phyloP scores from a whole-genome alignment of 2,888 invertebrate species.

The Aplocera efformata region DNA sequence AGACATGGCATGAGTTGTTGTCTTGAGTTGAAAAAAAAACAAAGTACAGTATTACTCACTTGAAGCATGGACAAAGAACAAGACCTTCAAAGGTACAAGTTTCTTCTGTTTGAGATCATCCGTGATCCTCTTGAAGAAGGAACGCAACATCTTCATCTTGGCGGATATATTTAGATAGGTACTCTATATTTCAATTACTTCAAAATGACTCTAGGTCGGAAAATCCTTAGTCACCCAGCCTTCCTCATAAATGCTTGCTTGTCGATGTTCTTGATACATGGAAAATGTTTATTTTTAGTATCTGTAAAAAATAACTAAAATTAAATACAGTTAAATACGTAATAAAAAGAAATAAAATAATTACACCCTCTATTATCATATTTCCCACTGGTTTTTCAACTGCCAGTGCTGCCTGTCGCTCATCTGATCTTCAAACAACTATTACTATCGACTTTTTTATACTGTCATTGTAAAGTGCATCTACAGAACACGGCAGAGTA shows the following conservation, averaged over 20 bases:
- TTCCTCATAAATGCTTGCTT: constrained; percentile 47
- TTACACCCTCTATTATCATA: too few species aligned
- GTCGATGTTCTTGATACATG: constrained; percentile 59
- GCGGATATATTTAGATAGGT: constrained; percentile 15
- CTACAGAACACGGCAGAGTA: too few species aligned
- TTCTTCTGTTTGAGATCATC: constrained; percentile 87
- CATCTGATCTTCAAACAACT: too few species aligned
- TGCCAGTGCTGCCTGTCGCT: too few species aligned
- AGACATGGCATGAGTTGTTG: too few species aligned
- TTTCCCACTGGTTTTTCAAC: too few species aligned
- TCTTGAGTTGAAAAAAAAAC: too few species aligned
- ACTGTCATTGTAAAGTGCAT: too few species aligned
- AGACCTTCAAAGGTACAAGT: constrained; percentile 85
- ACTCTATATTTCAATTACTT: constrained; percentile 9
- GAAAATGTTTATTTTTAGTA: constrained; percentile 42
- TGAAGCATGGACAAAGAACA: constrained; percentile 89
- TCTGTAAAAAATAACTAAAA: constrained; percentile 53
- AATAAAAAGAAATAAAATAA: too few species aligned
- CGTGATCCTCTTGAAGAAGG: constrained; percentile 83
- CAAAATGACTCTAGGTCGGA: constrained; percentile 46
- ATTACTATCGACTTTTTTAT: too few species aligned
- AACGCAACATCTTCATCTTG: constrained; percentile 81
- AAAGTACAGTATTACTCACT: constrained; percentile 79
- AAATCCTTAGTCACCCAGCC: constrained; percentile 53
- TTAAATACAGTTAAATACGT: too few species aligned